Evolutionary conservation across 2,797 vertebrate genomes (phyloP).

Genomic region (Hydrocynus forskahlii): DNA sequence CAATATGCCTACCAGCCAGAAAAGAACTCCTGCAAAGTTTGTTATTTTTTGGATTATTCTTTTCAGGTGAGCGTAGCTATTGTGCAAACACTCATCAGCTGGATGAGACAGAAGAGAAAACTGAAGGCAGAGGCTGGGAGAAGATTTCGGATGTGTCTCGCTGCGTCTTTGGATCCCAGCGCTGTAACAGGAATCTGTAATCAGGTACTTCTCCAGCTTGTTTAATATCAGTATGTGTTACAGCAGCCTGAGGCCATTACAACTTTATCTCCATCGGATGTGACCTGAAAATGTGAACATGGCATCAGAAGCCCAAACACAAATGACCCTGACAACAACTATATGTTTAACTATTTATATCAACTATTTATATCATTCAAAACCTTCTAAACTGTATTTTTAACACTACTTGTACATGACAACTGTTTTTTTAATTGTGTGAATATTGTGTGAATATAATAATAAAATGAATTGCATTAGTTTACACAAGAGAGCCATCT

Average conservation of each 20-base stretch:
- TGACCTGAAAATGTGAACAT: neutral
- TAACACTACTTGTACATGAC: no score
- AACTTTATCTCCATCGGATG: neutral
- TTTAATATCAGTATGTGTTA: conserved; percentile 10
- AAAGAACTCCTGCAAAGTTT: conserved; percentile 29
- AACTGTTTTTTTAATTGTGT: no score
- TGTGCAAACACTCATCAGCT: conserved; percentile 50
- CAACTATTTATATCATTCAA: no score
- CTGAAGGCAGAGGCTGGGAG: conserved; percentile 23
- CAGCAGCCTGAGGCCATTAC: neutral
- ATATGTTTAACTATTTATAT: no score
- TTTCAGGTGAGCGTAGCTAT: conserved; percentile 58
- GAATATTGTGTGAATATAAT: no score
- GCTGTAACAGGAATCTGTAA: neutral
- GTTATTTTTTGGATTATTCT: conserved; percentile 35
- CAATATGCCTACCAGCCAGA: conserved; percentile 54
- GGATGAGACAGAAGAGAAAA: conserved; percentile 43
- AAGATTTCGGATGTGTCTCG: conserved; percentile 26
- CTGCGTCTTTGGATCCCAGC: conserved; percentile 2
- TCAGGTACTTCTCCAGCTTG: neutral
- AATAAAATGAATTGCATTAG: no score
- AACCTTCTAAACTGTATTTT: no score
- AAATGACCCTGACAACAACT: neutral
- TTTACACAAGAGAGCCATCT: no score
- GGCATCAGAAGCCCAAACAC: neutral